Evolutionary conservation across 2,888 invertebrate species (phyloP).

Genomic region (Lasioglossum morio): DNA sequence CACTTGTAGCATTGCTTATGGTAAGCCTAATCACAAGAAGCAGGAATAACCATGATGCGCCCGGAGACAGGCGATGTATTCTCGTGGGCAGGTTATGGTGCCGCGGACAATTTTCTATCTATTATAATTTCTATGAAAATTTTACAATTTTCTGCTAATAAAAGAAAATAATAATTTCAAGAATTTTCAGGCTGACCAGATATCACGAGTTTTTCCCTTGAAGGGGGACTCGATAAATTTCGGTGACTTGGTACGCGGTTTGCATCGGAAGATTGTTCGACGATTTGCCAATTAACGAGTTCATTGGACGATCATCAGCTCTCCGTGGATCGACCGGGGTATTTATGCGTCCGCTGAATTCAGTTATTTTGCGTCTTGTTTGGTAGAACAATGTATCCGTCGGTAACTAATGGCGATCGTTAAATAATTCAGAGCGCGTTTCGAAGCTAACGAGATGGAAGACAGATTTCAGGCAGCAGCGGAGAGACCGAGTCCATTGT

Average conservation of each 20-base stretch:
- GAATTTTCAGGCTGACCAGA: background rate
- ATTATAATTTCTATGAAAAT: no score
- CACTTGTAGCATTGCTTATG: slow-evolving; percentile 96
- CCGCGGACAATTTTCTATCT: slow-evolving; percentile 40
- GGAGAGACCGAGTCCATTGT: background rate
- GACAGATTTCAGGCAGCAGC: slow-evolving; percentile 11
- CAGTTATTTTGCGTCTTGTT: background rate
- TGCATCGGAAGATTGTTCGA: background rate
- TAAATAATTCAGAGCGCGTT: background rate
- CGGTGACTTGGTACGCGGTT: background rate
- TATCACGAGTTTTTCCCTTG: background rate
- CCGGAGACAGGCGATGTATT: slow-evolving; percentile 35
- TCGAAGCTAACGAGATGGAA: background rate
- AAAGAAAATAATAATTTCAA: no score
- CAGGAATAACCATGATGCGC: slow-evolving; percentile 75
- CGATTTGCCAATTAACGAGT: slow-evolving; percentile 12
- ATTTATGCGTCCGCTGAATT: background rate
- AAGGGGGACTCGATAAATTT: background rate
- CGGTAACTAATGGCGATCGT: background rate
- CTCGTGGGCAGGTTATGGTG: slow-evolving; percentile 52
- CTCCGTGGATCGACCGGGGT: background rate
- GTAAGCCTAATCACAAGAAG: slow-evolving; percentile 89
- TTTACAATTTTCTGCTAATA: no score
- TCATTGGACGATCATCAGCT: background rate
- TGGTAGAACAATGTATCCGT: background rate